Conservation (phyloP, 2,113 vertebrate species). For the Anoura caudifer region DNA sequence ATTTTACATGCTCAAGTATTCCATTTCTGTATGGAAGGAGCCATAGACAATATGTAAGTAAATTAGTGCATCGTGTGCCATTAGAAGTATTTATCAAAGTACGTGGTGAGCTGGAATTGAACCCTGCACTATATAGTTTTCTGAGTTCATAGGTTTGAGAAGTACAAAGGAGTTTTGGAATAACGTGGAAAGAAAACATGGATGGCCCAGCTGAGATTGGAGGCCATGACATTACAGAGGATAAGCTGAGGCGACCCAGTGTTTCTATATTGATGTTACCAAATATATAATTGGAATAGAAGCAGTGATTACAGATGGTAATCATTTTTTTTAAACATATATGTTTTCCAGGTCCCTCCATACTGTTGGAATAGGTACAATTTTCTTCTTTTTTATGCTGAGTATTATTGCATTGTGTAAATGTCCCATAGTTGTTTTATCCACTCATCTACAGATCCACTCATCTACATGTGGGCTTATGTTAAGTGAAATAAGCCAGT, state of each 20-base stretch:
- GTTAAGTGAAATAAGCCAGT: too few species aligned
- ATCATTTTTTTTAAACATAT: background rate
- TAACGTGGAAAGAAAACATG: background rate
- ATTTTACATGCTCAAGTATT: background rate
- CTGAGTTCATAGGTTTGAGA: background rate
- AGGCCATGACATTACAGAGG: background rate
- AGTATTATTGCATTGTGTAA: too few species aligned
- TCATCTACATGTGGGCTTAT: too few species aligned
- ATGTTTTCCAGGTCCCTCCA: too few species aligned
- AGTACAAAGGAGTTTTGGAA: background rate
- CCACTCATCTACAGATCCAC: too few species aligned
- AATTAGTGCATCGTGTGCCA: background rate
- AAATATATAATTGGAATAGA: background rate
- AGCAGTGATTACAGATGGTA: background rate
- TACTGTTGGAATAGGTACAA: too few species aligned
- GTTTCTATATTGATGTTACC: background rate
- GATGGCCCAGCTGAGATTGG: background rate
- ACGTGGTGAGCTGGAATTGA: background rate
- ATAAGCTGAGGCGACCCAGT: background rate
- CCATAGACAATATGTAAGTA: background rate
- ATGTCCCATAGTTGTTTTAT: too few species aligned
- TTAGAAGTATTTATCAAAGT: background rate
- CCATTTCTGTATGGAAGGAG: background rate
- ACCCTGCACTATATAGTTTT: background rate
- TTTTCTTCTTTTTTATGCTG: too few species aligned